phyloP scores from a whole-genome alignment of 2,113 vertebrate species.

The Cyanoramphus novaezelandiae region DNA sequence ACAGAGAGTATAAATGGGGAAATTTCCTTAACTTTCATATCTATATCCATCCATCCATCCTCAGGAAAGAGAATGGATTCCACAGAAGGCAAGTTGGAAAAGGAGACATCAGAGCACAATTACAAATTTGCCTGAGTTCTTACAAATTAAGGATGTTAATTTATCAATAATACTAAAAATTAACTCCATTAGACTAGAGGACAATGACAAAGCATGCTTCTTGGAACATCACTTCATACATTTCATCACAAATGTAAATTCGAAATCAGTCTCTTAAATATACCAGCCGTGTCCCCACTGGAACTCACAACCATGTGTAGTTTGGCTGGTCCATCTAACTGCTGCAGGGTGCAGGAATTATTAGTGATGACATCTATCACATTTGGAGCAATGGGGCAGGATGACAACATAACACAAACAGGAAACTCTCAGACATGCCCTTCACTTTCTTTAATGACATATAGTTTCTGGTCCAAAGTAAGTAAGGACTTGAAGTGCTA shows the following conservation, averaged over 20 bases:
- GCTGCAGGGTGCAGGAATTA: neutral
- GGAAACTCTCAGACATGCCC: constrained; percentile 36
- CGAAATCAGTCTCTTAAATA: neutral
- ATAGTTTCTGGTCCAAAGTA: neutral
- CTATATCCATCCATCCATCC: neutral
- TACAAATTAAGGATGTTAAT: neutral
- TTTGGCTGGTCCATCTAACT: constrained; percentile 3
- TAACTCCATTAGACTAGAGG: neutral
- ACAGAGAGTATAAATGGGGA: neutral
- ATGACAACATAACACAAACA: neutral
- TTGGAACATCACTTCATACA: neutral
- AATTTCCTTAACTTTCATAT: neutral
- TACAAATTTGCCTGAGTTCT: accelerated
- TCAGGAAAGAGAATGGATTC: neutral
- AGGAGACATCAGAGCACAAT: neutral
- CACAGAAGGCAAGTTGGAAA: neutral
- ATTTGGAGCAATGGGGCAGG: neutral
- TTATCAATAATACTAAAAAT: neutral
- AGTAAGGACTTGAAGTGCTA: neutral
- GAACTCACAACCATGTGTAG: neutral
- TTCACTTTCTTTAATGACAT: neutral
- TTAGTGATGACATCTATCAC: neutral
- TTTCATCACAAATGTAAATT: neutral
- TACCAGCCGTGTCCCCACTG: neutral
- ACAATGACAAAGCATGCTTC: neutral